Conservation (phyloP, 2,888 invertebrate species). For the Panzeria rudis region DNA sequence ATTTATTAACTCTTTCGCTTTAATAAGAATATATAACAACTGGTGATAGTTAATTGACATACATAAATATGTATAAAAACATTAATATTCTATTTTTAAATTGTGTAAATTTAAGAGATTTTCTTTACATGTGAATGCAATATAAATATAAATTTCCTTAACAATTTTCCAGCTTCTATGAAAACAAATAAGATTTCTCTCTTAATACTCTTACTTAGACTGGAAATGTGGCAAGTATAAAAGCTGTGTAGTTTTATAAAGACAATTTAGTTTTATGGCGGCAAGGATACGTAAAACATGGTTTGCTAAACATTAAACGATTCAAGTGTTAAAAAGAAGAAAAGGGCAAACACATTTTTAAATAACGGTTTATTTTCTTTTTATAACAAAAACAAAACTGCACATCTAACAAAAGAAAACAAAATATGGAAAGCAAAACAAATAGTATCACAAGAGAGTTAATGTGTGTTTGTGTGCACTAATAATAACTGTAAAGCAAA, state of each 20-base stretch:
- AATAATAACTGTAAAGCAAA: conserved; percentile 24
- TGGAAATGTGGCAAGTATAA: conserved; percentile 61
- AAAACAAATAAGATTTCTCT: conserved; percentile 5
- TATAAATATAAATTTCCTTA: neutral
- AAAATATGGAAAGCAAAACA: conserved; percentile 35
- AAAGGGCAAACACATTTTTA: conserved; percentile 2
- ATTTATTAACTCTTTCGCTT: too few relatives aligned
- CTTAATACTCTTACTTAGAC: conserved; percentile 13
- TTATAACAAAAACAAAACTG: conserved; percentile 24
- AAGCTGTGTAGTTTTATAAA: conserved; percentile 19
- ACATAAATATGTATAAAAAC: neutral
- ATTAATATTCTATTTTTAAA: conserved; percentile 18
- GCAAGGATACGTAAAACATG: conserved; percentile 55
- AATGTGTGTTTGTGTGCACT: neutral
- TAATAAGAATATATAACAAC: neutral
- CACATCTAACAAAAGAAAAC: neutral
- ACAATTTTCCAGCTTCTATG: neutral
- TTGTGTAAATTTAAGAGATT: conserved; percentile 28
- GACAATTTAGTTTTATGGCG: conserved; percentile 61
- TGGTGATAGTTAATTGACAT: neutral
- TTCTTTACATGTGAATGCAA: neutral
- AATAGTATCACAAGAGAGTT: conserved; percentile 14
- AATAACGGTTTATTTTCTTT: conserved; percentile 33
- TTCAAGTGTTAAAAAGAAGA: neutral
- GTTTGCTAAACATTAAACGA: neutral